Evolutionary conservation across 2,888 invertebrate genomes (phyloP), one percentile per base, ranked within the genome.

Genomic region (Plebejus melissa): DNA sequence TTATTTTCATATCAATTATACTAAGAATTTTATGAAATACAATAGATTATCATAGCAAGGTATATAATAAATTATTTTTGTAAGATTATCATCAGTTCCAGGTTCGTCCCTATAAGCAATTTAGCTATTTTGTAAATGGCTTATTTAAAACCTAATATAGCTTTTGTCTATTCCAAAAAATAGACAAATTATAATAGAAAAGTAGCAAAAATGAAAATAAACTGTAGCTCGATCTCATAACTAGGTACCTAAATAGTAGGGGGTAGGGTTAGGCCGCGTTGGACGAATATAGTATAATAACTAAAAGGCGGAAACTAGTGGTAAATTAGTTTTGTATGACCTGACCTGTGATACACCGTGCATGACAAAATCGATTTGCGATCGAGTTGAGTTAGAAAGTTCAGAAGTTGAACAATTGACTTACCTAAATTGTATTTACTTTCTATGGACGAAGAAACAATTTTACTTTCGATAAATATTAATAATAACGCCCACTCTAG

Each of bases 311-410:
- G 77, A 79, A 79, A 79, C 76, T 75, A 69, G 75, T 57, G 58
- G 72, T 80, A 80, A 79, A 78, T 78, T 58, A 77, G 76, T 80
- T 80, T 78, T 76, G 77, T 50, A 28, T 32, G 36, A 32, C 65
- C 65, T 65, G 65, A 65, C 36, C 65, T 32, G 32, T 65, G 65
- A 32, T 65, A 65, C 13, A 32, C 65, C 22, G 32, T 65, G 6
- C 16, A 65, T 32, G 28, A 5, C 13, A 32, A 32, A 65, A 65
- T 65, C 36, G 32, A 65, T 65, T 65, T 65, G 36, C 16, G 54
- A 54, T 54, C 54, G 16, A 13, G 65, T 11, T 32, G 32, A 65
- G 65, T 65, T 65, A 7, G 65, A 65, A 32, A 65, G 65, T 32
- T 65, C 28, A 22, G 28, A 60, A 60, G 60, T 60, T 36, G 5